Evolutionary conservation across 2,797 vertebrate species (phyloP), one percentile per base, ranked within the genome.

Genomic region (Arremon brunneinucha): DNA sequence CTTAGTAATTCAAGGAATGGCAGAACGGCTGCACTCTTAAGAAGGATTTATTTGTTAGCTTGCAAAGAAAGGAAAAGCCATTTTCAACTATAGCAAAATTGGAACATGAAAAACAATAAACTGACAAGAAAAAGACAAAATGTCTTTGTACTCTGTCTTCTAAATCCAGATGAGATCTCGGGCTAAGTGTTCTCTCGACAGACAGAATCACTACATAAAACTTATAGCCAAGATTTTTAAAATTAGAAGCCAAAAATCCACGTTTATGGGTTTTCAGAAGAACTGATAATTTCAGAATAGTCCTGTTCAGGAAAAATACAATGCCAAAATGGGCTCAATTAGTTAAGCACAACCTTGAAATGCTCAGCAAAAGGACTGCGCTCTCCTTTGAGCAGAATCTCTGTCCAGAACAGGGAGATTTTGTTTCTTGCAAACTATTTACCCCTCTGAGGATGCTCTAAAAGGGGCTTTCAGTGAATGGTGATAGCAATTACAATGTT

Each of bases 41-140:
- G 56, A 16, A 76, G 70, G 85, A 84, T 90, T 93, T 94, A 96
- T 79, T 94, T 84, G 77, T 70, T 47, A 87, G 75, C n/a, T 65
- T 84, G 83, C 37, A 56, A 88, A 94, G 72, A 91, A 92, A 87
- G 70, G 53, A 90, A 93, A 93, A 91, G 69, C 24, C 44, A 87
- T 93, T 94, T 93, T 83, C 70, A 90, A 24, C 80, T 56, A 4
- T 4, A 53, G 27, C 87, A 91, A 83, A 91, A 77, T 2, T 79
- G 83, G 74, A 91, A 78, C 44, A 49, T 32, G 74, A 67, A 91
- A 94, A 89, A 86, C 64, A 79, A 93, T 86, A 63, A 88, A 88
- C 56, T n/a, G 74, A 91, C 93, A 83, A 67, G 74, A 27, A 60
- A 72, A 92, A 94, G 77, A 81, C 37, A 94, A 95, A 94, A 81